phyloP scores from a whole-genome alignment of 2,113 vertebrate genomes.

The Hippopotamus amphibius region DNA sequence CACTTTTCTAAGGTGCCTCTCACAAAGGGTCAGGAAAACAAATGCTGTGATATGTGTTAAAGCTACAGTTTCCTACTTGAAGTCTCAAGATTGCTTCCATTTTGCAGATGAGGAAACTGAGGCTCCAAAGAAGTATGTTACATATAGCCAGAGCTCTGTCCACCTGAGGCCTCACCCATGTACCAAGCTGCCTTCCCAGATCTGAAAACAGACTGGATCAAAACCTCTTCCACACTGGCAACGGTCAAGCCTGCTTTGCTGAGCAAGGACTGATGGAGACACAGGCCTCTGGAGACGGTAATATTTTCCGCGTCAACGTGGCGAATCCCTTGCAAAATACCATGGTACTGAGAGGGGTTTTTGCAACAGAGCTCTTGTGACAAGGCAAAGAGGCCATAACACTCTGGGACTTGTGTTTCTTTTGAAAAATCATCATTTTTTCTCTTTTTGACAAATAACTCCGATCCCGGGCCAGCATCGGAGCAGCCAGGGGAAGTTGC shows the following conservation, averaged over 20 bases:
- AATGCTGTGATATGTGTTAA: accelerated
- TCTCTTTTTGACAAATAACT: constrained; percentile 51
- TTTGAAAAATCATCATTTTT: not conserved
- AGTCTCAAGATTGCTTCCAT: not conserved
- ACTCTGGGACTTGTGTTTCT: constrained; percentile 10
- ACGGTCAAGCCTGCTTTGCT: not conserved
- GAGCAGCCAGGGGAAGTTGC: not conserved
- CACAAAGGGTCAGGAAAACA: not conserved
- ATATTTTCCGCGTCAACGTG: not conserved
- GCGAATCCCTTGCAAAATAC: constrained; percentile 63
- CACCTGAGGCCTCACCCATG: not conserved
- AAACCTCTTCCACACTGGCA: not conserved
- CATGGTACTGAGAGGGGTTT: not conserved
- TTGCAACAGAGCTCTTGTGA: constrained; percentile 60
- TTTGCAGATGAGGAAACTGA: not conserved
- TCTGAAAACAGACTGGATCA: not conserved
- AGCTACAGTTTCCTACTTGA: not conserved
- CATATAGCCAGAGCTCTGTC: not conserved
- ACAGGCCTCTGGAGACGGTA: constrained; percentile 54
- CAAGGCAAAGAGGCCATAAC: constrained; percentile 30
- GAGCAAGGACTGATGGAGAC: constrained; percentile 39
- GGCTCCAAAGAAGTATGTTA: not conserved
- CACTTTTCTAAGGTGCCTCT: not conserved
- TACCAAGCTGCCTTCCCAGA: not conserved
- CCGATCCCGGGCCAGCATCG: not conserved